Percentiles rank a stretch among this genome's conserved stretches.
phyloP scores from a whole-genome alignment of 2,888 invertebrate genomes.

The Ornithoptera alexandrae region DNA sequence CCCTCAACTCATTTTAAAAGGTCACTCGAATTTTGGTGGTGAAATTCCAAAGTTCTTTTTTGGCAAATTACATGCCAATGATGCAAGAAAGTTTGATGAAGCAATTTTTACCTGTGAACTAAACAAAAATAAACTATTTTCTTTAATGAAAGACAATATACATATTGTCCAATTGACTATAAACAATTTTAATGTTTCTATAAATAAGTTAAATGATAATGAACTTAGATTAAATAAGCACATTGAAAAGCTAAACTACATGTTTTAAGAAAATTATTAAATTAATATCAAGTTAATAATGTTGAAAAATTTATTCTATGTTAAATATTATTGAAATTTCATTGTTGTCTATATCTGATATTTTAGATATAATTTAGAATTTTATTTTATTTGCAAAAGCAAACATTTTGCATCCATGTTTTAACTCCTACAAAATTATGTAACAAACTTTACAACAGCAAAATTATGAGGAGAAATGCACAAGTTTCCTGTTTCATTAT shows the following conservation, averaged over 20 bases:
- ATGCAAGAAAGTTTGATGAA: constrained; percentile 37
- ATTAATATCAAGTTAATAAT: not conserved
- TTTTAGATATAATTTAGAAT: constrained; percentile 28
- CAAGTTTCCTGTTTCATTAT: not conserved
- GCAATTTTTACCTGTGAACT: constrained; percentile 32
- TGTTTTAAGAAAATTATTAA: constrained; percentile 27
- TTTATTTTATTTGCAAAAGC: constrained; percentile 31
- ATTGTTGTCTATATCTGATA: constrained; percentile 30
- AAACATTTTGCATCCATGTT: constrained; percentile 29
- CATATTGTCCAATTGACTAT: constrained; percentile 35
- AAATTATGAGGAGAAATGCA: not conserved
- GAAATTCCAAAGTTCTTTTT: constrained; percentile 35
- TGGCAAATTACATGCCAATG: constrained; percentile 36
- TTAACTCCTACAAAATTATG: too few species aligned
- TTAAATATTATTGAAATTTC: constrained; percentile 29
- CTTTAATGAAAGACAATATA: constrained; percentile 32
- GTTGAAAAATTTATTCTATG: constrained; percentile 5
- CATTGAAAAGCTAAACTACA: constrained; percentile 27
- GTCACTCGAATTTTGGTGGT: constrained; percentile 32
- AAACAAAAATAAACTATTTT: constrained; percentile 32
- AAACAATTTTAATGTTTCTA: constrained; percentile 32
- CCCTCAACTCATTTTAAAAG: too few species aligned
- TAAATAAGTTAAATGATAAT: constrained; percentile 31
- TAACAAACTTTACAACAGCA: not conserved
- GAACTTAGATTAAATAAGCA: constrained; percentile 7